Percentiles rank a stretch among this genome's conserved stretches.
Conservation (phyloP, 2,113 vertebrate genomes). For the Echinops telfairi region DNA sequence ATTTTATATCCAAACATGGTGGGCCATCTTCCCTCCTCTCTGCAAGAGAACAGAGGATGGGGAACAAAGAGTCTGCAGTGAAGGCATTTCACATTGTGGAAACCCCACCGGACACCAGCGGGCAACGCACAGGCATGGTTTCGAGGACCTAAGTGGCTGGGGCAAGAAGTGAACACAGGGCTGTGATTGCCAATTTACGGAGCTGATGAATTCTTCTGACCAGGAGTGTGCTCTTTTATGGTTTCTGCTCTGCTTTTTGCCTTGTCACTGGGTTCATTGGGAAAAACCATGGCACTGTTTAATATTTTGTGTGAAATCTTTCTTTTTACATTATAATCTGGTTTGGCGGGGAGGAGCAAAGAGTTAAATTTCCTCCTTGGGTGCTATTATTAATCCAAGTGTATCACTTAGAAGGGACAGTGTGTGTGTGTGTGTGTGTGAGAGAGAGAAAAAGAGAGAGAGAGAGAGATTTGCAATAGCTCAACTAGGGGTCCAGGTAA, state of each 20-base stretch:
- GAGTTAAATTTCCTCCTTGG: background rate
- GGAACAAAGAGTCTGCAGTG: background rate
- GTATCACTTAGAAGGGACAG: background rate
- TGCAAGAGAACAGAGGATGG: background rate
- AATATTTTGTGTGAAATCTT: background rate
- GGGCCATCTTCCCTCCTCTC: background rate
- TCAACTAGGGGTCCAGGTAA: conserved; percentile 23
- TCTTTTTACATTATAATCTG: background rate
- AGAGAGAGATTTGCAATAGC: background rate
- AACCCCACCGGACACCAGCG: background rate
- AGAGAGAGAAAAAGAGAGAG: too few relatives aligned
- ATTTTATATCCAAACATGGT: background rate
- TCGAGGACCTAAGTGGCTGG: background rate
- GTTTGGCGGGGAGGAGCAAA: background rate
- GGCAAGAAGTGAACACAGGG: background rate
- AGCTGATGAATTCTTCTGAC: background rate
- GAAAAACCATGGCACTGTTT: background rate
- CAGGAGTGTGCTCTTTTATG: background rate
- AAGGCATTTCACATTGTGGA: background rate
- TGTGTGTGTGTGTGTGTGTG: background rate
- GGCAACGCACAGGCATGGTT: background rate
- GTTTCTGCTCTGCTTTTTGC: background rate
- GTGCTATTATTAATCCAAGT: background rate
- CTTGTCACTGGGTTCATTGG: conserved; percentile 9
- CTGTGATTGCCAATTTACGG: background rate